Evolutionary conservation across 2,113 vertebrate species (phyloP).

Genomic region (Pseudopipra pipra): DNA sequence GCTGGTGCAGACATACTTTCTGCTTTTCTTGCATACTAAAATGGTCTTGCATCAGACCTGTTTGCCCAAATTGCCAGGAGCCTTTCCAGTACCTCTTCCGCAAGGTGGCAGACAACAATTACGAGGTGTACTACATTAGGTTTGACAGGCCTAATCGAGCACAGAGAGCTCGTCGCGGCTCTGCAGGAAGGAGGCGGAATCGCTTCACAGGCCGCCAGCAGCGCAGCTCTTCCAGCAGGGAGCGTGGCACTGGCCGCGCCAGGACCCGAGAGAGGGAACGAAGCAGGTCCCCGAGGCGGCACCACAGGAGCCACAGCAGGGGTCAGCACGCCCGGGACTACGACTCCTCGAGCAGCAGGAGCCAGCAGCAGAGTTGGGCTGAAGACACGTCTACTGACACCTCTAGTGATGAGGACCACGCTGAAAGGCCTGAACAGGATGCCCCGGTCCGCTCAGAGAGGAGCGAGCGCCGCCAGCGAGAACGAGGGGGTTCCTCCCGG

Average conservation of each 20-base stretch:
- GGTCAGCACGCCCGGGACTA: fast-evolving
- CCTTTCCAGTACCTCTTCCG: neutral
- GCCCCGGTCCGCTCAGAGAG: fast-evolving
- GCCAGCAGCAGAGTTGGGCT: neutral
- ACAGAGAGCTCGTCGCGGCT: fast-evolving
- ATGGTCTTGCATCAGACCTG: neutral
- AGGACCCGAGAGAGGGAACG: neutral
- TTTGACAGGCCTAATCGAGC: fast-evolving
- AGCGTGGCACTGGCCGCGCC: fast-evolving
- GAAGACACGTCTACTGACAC: neutral
- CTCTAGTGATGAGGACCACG: fast-evolving
- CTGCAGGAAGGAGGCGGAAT: fast-evolving
- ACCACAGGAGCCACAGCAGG: neutral
- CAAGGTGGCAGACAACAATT: neutral
- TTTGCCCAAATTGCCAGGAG: neutral
- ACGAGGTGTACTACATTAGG: neutral
- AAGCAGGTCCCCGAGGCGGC: fast-evolving
- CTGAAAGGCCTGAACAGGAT: fast-evolving
- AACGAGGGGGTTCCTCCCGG: fast-evolving
- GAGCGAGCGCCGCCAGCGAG: fast-evolving
- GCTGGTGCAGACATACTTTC: neutral
- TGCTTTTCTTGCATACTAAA: neutral
- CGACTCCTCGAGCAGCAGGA: neutral
- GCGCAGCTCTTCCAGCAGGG: neutral
- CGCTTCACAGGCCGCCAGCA: neutral